Evolutionary conservation across 2,797 vertebrate species (phyloP).

Genomic region (Ctenosaura bakeri): DNA sequence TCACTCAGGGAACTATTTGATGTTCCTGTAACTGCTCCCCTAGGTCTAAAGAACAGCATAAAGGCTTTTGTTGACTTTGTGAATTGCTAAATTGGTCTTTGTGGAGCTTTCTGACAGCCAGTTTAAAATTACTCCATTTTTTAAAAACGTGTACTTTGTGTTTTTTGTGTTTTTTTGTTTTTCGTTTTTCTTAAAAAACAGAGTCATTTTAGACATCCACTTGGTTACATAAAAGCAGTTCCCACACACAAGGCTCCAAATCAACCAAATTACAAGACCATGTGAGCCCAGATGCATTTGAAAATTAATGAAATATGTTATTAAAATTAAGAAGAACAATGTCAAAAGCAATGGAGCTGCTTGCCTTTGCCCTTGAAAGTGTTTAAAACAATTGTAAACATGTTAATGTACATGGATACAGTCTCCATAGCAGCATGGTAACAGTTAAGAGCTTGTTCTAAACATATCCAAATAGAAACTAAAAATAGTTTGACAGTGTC

Average conservation of each 20-base stretch:
- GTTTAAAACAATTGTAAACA: conserved; percentile 95
- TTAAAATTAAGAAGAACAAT: conserved; percentile 53
- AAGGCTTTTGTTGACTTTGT: background rate
- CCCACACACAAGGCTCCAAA: conserved; percentile 22
- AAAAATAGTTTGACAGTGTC: conserved; percentile 88
- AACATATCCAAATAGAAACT: conserved; percentile 89
- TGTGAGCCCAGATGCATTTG: conserved; percentile 55
- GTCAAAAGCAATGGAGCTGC: conserved; percentile 73
- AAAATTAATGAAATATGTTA: conserved; percentile 64
- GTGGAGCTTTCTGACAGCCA: background rate
- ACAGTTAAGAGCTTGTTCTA: conserved; percentile 87
- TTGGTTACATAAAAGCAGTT: conserved; percentile 48
- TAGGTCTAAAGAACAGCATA: background rate
- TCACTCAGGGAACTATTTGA: background rate
- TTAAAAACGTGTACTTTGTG: background rate
- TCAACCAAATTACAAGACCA: conserved; percentile 13
- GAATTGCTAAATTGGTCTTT: background rate
- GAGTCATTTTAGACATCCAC: conserved; percentile 1
- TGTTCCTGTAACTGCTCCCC: accelerated
- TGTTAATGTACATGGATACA: conserved; percentile 90
- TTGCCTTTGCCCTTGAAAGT: conserved; percentile 83
- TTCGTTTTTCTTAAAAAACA: too few species aligned
- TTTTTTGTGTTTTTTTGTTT: too few species aligned
- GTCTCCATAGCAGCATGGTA: conserved; percentile 94
- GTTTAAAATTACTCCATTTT: conserved; percentile 37